A percentile compares a stretch with the other conserved stretches of the same genome.
These are phyloP conservation scores for Apistogramma diplotaenia DNA, from an alignment of 2,113 vertebrate genomes.

Conservation along the genomic window DNA sequence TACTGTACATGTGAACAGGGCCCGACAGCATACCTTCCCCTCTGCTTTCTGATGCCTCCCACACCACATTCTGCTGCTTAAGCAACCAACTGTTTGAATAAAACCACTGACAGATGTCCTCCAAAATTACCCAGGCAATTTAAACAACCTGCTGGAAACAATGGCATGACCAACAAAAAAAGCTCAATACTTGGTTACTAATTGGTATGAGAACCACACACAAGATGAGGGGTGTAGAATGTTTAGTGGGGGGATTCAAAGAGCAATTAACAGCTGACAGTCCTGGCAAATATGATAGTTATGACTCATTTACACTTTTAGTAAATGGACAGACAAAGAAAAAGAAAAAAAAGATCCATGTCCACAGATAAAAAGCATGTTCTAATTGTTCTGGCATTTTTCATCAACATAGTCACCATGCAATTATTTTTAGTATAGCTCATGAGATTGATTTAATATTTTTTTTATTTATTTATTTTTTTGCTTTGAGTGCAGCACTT, in stretches of 20 bases:
- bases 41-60: neutral
- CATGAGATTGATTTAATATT: neutral
- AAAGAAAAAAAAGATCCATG: slow-evolving; percentile 3
- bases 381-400: neutral
- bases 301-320: slow-evolving; percentile 33
- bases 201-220: slow-evolving; percentile 14
- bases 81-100: slow-evolving; percentile 26
- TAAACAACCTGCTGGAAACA: slow-evolving; percentile 11
- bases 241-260: neutral
- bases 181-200: neutral
- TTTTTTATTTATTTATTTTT: too few relatives aligned
- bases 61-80: neutral
- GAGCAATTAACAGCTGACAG: slow-evolving; percentile 23
- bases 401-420: neutral
- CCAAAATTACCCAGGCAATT: slow-evolving; percentile 31
- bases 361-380: neutral
- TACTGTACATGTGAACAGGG: too few relatives aligned
- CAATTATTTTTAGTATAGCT: neutral
- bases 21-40: neutral
- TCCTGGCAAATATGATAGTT: neutral
- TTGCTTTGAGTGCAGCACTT: neutral
- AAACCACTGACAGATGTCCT: slow-evolving; percentile 1
- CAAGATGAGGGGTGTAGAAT: neutral
- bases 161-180: neutral
- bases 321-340: slow-evolving; percentile 2